Conservation (phyloP, 2,797 vertebrate species). For the Crenuchus spilurus region DNA sequence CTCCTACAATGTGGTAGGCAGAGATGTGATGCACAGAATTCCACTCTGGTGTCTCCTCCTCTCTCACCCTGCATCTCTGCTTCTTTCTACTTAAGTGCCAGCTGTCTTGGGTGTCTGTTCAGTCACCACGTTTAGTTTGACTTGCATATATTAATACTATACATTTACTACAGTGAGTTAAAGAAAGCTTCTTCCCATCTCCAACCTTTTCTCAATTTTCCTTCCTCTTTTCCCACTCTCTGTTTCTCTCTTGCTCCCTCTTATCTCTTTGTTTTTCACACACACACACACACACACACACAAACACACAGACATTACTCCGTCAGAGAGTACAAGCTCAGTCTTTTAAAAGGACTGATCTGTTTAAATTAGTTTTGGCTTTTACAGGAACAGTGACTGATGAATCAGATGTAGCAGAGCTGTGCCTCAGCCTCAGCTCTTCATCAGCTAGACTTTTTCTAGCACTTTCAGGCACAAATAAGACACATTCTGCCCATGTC, state of each 20-base stretch:
- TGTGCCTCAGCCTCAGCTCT: background rate
- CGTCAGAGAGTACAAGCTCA: background rate
- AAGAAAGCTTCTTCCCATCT: too few species aligned
- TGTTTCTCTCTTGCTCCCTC: background rate
- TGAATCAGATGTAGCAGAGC: background rate
- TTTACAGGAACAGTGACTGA: background rate
- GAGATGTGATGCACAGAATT: too few species aligned
- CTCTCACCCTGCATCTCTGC: background rate
- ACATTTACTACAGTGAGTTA: too few species aligned
- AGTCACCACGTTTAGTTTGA: too few species aligned
- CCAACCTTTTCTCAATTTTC: background rate
- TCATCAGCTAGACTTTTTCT: too few species aligned
- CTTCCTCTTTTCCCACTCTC: background rate
- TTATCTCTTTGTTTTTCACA: background rate
- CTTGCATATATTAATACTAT: too few species aligned
- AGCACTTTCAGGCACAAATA: too few species aligned
- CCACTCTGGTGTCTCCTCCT: too few species aligned
- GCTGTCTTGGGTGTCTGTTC: too few species aligned
- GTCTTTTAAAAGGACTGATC: background rate
- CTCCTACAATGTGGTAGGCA: too few species aligned
- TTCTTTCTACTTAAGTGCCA: too few species aligned
- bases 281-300: conserved; percentile 3
- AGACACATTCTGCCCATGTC: too few species aligned
- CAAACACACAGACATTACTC: background rate
- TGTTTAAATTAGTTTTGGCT: background rate